Percentiles rank a stretch among this genome's conserved stretches.
These are phyloP conservation scores for Charadrius vociferus DNA, from an alignment of 2,113 vertebrate species.

Conservation along the genomic window DNA sequence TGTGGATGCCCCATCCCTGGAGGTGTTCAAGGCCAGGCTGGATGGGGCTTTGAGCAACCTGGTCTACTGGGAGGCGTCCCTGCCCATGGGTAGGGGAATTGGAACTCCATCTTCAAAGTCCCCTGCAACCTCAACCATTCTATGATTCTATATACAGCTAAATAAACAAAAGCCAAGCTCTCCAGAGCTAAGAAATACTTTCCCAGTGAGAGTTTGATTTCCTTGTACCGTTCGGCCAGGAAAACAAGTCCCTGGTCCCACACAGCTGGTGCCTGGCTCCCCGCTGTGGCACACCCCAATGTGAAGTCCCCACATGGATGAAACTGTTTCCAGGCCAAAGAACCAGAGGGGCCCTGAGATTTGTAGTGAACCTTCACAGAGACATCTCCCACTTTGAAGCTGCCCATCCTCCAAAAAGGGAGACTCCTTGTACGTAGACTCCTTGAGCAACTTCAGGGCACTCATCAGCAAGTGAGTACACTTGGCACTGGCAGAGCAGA, in stretches of 20 bases:
- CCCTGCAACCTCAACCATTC: too few relatives aligned
- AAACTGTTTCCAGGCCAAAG: not conserved
- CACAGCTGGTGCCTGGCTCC: not conserved
- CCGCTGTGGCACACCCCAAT: not conserved
- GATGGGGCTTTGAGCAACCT: too few relatives aligned
- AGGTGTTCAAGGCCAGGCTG: too few relatives aligned
- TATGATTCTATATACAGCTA: not conserved
- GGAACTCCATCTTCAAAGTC: too few relatives aligned
- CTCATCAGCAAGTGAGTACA: not conserved
- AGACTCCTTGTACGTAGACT: not conserved
- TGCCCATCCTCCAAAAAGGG: not conserved
- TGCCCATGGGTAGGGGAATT: too few relatives aligned
- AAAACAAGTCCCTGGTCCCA: not conserved
- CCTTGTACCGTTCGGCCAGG: not conserved
- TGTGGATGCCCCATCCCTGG: too few relatives aligned
- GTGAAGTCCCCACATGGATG: accelerated
- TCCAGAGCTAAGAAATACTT: not conserved
- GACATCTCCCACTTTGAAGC: not conserved
- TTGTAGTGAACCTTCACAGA: not conserved
- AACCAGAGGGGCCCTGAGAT: not conserved
- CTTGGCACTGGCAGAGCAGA: not conserved
- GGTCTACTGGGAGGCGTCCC: too few relatives aligned
- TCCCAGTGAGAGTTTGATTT: not conserved
- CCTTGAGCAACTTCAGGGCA: not conserved
- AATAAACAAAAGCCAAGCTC: not conserved